Evolutionary conservation across 2,888 invertebrate genomes (phyloP).

Genomic region (Miltochrista miniata): DNA sequence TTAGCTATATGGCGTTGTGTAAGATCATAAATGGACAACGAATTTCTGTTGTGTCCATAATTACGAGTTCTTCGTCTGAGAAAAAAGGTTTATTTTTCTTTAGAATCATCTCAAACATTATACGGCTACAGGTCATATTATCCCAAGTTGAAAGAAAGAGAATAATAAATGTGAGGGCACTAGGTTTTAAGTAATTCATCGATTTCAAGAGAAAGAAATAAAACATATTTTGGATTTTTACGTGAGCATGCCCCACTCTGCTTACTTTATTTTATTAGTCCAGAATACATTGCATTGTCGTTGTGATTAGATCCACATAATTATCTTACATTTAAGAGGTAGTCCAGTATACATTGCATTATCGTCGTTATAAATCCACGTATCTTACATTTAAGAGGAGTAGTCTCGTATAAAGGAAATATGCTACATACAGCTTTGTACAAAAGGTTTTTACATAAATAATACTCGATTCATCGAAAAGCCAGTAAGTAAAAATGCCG

Average conservation of each 20-base stretch:
- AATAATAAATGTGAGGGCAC: no score
- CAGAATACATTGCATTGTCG: constrained; percentile 67
- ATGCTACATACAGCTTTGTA: constrained; percentile 25
- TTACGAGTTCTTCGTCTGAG: no score
- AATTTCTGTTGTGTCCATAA: no score
- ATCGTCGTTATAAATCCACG: constrained; percentile 59
- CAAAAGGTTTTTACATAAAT: constrained; percentile 44
- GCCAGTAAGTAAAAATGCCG: constrained; percentile 2
- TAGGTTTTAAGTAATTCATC: no score
- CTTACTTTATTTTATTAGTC: constrained; percentile 58
- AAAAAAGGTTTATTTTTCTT: no score
- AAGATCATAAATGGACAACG: no score
- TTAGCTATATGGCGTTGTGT: no score
- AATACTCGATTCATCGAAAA: not conserved
- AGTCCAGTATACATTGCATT: constrained; percentile 65
- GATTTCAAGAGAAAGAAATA: not conserved
- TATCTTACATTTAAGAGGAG: constrained; percentile 66
- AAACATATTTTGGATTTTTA: constrained; percentile 21
- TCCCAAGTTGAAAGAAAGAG: no score
- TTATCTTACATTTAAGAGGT: constrained; percentile 65
- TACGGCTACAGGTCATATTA: no score
- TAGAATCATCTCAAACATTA: no score
- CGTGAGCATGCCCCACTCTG: constrained; percentile 70
- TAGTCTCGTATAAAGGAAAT: constrained; percentile 65
- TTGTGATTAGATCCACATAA: constrained; percentile 53